Evolutionary conservation across 2,113 vertebrate species (phyloP).

Genomic region (Gasterosteus nipponicus): DNA sequence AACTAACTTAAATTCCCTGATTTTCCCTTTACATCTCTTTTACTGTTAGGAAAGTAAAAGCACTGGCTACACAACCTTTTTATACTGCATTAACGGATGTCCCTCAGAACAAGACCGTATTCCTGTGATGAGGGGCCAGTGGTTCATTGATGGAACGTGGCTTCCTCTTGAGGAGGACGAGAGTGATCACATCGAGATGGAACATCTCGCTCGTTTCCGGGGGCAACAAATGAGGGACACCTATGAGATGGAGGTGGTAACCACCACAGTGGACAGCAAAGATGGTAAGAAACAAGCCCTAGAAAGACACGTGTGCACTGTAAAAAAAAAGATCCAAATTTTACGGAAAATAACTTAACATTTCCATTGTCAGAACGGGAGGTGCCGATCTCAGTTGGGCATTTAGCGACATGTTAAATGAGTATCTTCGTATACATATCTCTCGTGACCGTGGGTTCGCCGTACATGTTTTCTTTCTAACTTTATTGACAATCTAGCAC

Average conservation of each 20-base stretch:
- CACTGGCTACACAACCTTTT: background rate
- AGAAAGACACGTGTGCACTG: background rate
- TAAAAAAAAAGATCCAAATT: too few relatives aligned
- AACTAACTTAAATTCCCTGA: background rate
- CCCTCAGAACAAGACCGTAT: constrained; percentile 90
- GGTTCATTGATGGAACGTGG: constrained; percentile 97
- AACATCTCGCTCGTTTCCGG: constrained; percentile 89
- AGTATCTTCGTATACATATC: too few relatives aligned
- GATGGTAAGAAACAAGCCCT: constrained; percentile 84
- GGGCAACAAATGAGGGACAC: constrained; percentile 92
- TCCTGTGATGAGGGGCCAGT: constrained; percentile 96
- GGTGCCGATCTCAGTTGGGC: too few relatives aligned
- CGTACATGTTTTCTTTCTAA: too few relatives aligned
- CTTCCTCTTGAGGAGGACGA: constrained; percentile 95
- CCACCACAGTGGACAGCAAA: constrained; percentile 89
- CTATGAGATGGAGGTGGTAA: constrained; percentile 88
- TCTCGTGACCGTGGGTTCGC: too few relatives aligned
- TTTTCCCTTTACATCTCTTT: background rate
- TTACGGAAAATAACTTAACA: too few relatives aligned
- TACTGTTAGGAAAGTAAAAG: background rate
- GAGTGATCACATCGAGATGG: constrained; percentile 93
- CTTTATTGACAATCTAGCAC: too few relatives aligned
- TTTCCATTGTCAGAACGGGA: too few relatives aligned
- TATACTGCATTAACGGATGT: background rate
- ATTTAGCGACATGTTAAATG: too few relatives aligned